A percentile compares a stretch with the other conserved stretches of the same genome.
Conservation (phyloP, 2,797 vertebrate species). For the Euphonia xanthogaster region DNA sequence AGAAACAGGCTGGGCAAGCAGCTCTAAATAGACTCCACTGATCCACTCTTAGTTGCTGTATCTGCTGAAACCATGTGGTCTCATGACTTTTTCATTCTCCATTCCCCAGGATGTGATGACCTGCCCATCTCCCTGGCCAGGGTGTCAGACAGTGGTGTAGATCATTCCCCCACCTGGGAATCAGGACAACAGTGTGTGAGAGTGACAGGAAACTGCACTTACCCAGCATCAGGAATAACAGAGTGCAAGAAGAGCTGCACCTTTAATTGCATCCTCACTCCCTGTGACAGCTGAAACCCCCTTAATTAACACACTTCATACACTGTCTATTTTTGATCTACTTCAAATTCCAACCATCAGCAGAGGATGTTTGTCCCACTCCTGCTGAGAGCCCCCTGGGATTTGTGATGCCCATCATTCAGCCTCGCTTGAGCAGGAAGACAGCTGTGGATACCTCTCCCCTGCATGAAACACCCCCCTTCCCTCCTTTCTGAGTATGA, state of each 20-base stretch:
- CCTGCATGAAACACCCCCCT: neutral
- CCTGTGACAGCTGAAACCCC: slow-evolving; percentile 15
- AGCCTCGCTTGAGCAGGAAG: rapidly evolving
- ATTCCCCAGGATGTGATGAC: neutral
- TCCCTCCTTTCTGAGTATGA: neutral
- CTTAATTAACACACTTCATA: slow-evolving; percentile 35
- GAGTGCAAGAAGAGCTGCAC: neutral
- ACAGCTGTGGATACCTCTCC: neutral
- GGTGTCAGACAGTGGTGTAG: neutral
- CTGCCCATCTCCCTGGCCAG: neutral
- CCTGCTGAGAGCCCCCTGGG: neutral
- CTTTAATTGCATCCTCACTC: slow-evolving; percentile 25
- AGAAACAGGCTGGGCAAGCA: slow-evolving; percentile 12
- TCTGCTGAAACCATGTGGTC: neutral
- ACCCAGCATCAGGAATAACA: neutral
- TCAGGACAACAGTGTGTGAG: neutral
- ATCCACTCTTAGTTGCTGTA: neutral
- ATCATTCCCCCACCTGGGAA: neutral
- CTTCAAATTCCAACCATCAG: neutral
- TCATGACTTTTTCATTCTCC: neutral
- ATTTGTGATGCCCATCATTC: neutral
- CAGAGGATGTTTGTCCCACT: neutral
- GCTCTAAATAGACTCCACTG: neutral
- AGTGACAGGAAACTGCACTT: neutral
- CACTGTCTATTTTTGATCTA: neutral